Percentiles rank a stretch among this genome's conserved stretches.
Conservation (phyloP, 2,113 vertebrate species). For the Oceanites oceanicus region DNA sequence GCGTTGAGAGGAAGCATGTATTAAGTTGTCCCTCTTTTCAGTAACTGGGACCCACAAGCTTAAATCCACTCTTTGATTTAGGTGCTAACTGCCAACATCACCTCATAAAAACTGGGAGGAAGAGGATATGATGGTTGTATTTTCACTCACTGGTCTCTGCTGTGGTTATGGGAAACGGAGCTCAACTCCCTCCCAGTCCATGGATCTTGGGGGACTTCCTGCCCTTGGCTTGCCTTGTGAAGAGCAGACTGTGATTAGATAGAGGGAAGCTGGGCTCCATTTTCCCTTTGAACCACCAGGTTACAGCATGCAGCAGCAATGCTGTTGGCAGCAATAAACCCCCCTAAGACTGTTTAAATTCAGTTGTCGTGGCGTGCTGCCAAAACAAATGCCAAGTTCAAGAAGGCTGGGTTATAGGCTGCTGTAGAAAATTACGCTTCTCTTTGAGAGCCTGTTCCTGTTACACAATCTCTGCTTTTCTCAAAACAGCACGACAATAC, state of each 20-base stretch:
- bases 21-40: not conserved
- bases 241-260: not conserved
- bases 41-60: not conserved
- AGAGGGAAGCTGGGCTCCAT: not conserved
- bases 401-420: not conserved
- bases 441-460: not conserved
- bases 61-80: not conserved
- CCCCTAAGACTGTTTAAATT: not conserved
- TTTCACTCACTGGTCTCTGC: not conserved
- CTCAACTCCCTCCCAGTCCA: not conserved
- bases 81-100: not conserved
- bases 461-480: not conserved
- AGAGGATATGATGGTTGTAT: not conserved
- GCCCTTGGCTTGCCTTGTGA: not conserved
- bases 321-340: not conserved
- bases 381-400: not conserved
- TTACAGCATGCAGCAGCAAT: not conserved
- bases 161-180: not conserved
- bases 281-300: not conserved
- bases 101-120: not conserved
- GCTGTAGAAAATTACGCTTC: not conserved
- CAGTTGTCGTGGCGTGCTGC: not conserved
- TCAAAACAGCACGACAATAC: not conserved
- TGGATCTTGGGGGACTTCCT: not conserved
- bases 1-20: not conserved